Conservation (phyloP, 2,888 invertebrate genomes). For the Slavum lentiscoides region DNA sequence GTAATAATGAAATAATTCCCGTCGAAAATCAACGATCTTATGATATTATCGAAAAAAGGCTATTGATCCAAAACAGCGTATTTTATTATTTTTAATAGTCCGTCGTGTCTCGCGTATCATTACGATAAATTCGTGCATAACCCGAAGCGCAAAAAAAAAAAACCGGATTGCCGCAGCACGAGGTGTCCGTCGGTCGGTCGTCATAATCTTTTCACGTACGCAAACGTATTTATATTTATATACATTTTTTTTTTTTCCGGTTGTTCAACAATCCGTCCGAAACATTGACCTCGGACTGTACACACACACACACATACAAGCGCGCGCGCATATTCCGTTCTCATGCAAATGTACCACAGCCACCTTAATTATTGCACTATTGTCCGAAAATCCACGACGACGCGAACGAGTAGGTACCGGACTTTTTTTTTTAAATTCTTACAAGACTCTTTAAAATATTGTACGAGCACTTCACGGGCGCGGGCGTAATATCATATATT, state of each 20-base stretch:
- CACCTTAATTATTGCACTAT: slow-evolving; percentile 51
- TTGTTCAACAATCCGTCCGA: slow-evolving; percentile 51
- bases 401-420: slow-evolving; percentile 13
- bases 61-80: slow-evolving; percentile 32
- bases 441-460: too few species aligned
- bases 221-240: not conserved
- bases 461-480: too few species aligned
- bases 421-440: slow-evolving; percentile 17
- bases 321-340: slow-evolving; percentile 42
- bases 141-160: slow-evolving; percentile 47
- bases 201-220: slow-evolving; percentile 10
- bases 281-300: slow-evolving; percentile 48
- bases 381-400: slow-evolving; percentile 47
- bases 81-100: slow-evolving; percentile 12
- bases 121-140: slow-evolving; percentile 49
- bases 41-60: slow-evolving; percentile 24
- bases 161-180: slow-evolving; percentile 42
- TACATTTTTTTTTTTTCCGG: slow-evolving; percentile 49
- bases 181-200: slow-evolving; percentile 49
- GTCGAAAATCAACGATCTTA: not conserved
- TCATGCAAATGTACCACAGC: slow-evolving; percentile 51
- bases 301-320: too few species aligned
- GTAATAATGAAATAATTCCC: not conserved
- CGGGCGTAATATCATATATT: too few species aligned
- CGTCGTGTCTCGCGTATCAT: not conserved